Evolutionary conservation across 2,888 invertebrate species (phyloP), one percentile per base, ranked within the genome.

Genomic region (Drosophila mimetica): DNA sequence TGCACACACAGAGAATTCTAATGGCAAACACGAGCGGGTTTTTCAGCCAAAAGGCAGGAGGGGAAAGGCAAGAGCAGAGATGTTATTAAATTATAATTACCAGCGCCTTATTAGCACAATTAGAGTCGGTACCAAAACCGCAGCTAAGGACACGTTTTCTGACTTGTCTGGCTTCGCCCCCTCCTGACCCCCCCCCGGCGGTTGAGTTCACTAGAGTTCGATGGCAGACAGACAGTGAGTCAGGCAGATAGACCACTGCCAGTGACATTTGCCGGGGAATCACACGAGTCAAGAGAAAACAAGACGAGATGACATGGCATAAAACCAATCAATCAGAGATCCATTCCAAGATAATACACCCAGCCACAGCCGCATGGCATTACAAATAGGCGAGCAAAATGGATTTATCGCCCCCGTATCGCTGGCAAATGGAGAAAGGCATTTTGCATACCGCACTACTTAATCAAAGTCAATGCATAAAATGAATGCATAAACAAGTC

Each of bases 1-100:
- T 75, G 77, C 74, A 71, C 80, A 80, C 84, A 73, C 65, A 67
- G 73, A 46, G 78, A 66, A 66, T 55, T 80, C 73, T 72, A 76
- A 79, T 76, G 80, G 76, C 70, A 77, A 74, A 74, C 74, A 79
- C 71, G 83, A 73, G 71, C 79, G 28, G 25, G 59, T 36, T 52
- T 52, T 41, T 46, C 39, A 70, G 25, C 5, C 36, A 22, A 8
- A 11, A 51, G 54, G 36, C 36, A 14, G 3, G 2, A n/a, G n/a
- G n/a, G n/a, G n/a, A n/a, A n/a, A n/a, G 36, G 14, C 36, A 14
- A 13, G 2, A 16, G 7, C 39, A n/a, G 44, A 52, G 60, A 64
- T 53, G 82, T 83, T 88, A 84, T 84, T 84, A 80, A 88, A 84
- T 88, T 88, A 84, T 84, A 88, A 88, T 84, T 83, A 86, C 72